Base-by-base conservation (phyloP, 2,888 invertebrate species). In the Drosophila austrosaltans region DNA sequence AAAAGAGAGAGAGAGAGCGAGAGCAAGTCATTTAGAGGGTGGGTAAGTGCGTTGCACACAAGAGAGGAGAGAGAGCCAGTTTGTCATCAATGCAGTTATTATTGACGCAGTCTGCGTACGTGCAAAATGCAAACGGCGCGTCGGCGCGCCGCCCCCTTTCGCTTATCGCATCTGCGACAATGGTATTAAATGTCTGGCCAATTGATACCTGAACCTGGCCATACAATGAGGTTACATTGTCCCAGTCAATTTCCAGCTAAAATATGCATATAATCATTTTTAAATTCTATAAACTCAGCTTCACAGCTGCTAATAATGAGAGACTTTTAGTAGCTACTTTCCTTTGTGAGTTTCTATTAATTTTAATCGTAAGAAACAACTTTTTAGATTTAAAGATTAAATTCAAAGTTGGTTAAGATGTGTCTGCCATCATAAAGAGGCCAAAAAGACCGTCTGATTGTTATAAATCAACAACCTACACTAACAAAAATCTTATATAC, bases 81-180 rank as follows among this genome's bases (percentile, higher is more conserved):
- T 65, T 40, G 60, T 53, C 65, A 63, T 54, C 61, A 86, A 87
- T 87, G 90, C 86, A 87, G 82, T 89, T 86, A 81, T 79, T 87
- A 89, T 90, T 90, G 89, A 84, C 90, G 85, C 90, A 85, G 85
- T 86, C 89, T 78, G 78, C 54, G 66, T 75, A 71, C 76, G 66
- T 66, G 76, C 75, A 72, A 71, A 75, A 58, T 66, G 65, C 39
- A 57, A 63, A 59, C 53, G 12, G 12, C 40, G 62, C 67, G 42
- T 42, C 56, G 56, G 56, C 56, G 63, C 60, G 2, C 4, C 22
- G 22, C 61, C 36, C 25, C 57, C 16, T 16, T 8, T 32, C 22
- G 8, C 28, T 36, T 30, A 32, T 39, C 22, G 36, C 30, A 1
- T 16, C 22, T 1, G 36, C 56, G 7, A 22, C 48, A 8, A 16